Evolutionary conservation across 2,888 invertebrate genomes (phyloP), one percentile per base, ranked within the genome.

Genomic region (Leucozona laternaria): DNA sequence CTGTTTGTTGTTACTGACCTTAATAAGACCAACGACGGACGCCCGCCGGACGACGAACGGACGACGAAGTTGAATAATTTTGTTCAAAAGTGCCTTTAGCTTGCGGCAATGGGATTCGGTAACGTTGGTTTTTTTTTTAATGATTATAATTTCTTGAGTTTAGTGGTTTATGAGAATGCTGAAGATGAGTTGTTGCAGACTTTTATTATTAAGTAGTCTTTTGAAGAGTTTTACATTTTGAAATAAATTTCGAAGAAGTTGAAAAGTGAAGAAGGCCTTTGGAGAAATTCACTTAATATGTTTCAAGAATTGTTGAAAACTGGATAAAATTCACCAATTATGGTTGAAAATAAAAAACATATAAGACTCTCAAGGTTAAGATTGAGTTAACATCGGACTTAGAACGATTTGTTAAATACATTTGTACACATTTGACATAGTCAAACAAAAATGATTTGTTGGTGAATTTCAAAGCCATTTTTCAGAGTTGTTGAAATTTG

Each of bases 1-100:
- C 53, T 68, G 66, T 68, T 68, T 53, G 68, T 53, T 68, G 68
- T 68, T 50, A 53, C 68, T 68, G 68, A 68, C 68, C 68, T 68
- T 53, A 68, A 68, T 68, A 68, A 37, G 31, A 34, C 31, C 45
- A 34, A 25, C 7, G 25, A 62, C 10, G 40, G n/a, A n/a, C n/a
- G n/a, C n/a, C n/a, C n/a, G n/a, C n/a, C n/a, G n/a, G n/a, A 25
- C 17, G 28, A 64, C 10, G n/a, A n/a, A n/a, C n/a, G n/a, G n/a
- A n/a, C 6, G 34, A n/a, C 10, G 64, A 64, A 4, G 43, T 37
- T 7, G 20, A 7, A 4, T n/a, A 15, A 4, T 62, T 62, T 45
- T 13, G 28, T 17, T 13, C 6, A n/a, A 20, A 15, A 62, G 43
- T 45, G 31, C 45, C 31, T 43, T 4, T 43, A 15, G 62, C 60